Percentiles rank a stretch among this genome's conserved stretches.
Evolutionary conservation across 2,888 invertebrate species (phyloP).

Genomic region (Allolobophora icterica): DNA sequence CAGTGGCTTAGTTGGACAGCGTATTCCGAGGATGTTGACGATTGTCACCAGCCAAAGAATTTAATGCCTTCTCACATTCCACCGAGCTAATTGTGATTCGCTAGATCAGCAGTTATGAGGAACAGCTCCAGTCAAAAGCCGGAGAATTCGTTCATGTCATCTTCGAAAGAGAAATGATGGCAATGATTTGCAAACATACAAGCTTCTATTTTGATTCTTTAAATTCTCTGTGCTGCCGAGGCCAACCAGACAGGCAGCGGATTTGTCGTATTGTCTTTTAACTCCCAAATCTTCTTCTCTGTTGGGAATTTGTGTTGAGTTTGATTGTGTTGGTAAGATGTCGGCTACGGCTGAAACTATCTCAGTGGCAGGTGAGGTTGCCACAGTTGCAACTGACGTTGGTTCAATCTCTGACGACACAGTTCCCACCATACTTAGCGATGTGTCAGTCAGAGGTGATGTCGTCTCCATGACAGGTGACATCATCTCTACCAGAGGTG

Average conservation of each 20-base stretch:
- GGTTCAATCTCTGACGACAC: neutral
- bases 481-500: conserved; percentile 17
- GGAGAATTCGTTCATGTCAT: neutral
- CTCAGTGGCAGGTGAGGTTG: neutral
- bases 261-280: neutral
- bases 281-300: neutral
- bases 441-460: neutral
- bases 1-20: neutral
- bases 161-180: neutral
- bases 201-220: neutral
- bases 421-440: neutral
- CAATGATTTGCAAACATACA: conserved; percentile 2
- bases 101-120: neutral
- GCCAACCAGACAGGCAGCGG: neutral
- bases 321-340: neutral
- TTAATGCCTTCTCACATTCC: neutral
- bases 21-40: neutral
- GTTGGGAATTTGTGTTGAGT: neutral
- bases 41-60: neutral
- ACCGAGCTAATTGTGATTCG: neutral
- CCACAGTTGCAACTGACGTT: neutral
- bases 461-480: neutral
- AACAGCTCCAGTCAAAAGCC: neutral
- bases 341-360: neutral
- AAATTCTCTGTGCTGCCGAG: neutral